Conservation (phyloP, 1,140 invertebrate species). For the Heliconius himera region DNA sequence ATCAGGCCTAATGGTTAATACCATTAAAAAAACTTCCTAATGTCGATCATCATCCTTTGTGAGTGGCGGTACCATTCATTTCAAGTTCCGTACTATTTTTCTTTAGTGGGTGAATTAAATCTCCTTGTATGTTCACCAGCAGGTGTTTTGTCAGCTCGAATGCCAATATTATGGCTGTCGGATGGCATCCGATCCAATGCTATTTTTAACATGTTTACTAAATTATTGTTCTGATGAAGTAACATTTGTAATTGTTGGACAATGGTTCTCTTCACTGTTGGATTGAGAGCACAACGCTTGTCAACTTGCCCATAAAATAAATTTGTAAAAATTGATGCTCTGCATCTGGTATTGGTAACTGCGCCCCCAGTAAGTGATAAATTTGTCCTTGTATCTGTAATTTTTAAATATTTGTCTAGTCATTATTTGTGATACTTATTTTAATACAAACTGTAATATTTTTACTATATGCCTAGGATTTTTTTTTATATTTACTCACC, state of each 20-base stretch:
- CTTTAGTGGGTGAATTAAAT: constrained; percentile 71
- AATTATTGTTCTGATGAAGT: constrained; percentile 12
- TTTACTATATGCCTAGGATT: too few relatives aligned
- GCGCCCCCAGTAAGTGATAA: constrained; percentile 17
- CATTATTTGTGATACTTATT: not conserved
- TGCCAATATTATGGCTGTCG: constrained; percentile 19
- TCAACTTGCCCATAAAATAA: constrained; percentile 32
- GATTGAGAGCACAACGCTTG: constrained; percentile 17
- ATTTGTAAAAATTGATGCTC: constrained; percentile 24
- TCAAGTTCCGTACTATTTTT: too few relatives aligned
- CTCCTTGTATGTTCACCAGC: constrained; percentile 62
- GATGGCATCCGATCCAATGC: constrained; percentile 17
- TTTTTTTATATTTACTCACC: too few relatives aligned
- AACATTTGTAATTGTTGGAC: constrained; percentile 38
- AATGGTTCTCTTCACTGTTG: constrained; percentile 18
- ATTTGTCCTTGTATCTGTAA: constrained; percentile 25
- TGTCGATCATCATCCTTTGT: too few relatives aligned
- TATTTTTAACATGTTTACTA: constrained; percentile 27
- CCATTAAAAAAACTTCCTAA: too few relatives aligned
- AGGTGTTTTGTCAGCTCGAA: constrained; percentile 55
- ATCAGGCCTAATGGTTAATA: too few relatives aligned
- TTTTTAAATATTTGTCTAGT: constrained; percentile 15
- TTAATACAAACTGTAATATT: too few relatives aligned
- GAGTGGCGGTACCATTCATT: too few relatives aligned
- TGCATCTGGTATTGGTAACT: constrained; percentile 23